phyloP scores from a whole-genome alignment of 2,797 vertebrate genomes.

The Leptodactylus fallax region DNA sequence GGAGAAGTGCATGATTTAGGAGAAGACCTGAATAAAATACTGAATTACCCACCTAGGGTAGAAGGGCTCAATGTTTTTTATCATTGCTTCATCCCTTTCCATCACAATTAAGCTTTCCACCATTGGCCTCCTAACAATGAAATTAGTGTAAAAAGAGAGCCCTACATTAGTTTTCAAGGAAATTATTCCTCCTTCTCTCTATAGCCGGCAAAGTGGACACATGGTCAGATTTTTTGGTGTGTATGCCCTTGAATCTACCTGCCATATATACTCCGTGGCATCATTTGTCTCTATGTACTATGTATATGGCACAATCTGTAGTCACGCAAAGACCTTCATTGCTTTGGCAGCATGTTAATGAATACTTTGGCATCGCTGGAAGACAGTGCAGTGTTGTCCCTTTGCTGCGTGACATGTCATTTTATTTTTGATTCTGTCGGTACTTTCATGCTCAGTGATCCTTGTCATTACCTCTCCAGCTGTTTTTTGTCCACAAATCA shows the following conservation, averaged over 20 bases:
- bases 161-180: too few species aligned
- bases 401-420: conserved; percentile 42
- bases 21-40: too few species aligned
- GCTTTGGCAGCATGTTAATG: not conserved
- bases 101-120: too few species aligned
- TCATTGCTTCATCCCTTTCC: too few species aligned
- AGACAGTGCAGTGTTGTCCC: not conserved
- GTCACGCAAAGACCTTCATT: not conserved
- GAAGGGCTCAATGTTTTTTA: too few species aligned
- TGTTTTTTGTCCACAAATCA: conserved; percentile 59
- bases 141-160: too few species aligned
- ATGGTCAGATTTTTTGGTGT: not conserved
- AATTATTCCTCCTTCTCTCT: too few species aligned
- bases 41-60: too few species aligned
- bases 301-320: not conserved
- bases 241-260: not conserved
- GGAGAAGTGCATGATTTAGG: too few species aligned
- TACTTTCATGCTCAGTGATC: conserved; percentile 43
- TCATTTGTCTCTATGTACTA: not conserved
- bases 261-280: not conserved
- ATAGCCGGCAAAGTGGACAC: too few species aligned
- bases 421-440: conserved; percentile 41
- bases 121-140: too few species aligned
- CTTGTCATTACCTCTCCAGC: conserved; percentile 48
- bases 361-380: not conserved